Evolutionary conservation across 37 sponge, comb jelly and placozoan species (phyloP), one percentile per base, ranked within the genome.

Genomic region (Halisarca cf. caerulea): DNA sequence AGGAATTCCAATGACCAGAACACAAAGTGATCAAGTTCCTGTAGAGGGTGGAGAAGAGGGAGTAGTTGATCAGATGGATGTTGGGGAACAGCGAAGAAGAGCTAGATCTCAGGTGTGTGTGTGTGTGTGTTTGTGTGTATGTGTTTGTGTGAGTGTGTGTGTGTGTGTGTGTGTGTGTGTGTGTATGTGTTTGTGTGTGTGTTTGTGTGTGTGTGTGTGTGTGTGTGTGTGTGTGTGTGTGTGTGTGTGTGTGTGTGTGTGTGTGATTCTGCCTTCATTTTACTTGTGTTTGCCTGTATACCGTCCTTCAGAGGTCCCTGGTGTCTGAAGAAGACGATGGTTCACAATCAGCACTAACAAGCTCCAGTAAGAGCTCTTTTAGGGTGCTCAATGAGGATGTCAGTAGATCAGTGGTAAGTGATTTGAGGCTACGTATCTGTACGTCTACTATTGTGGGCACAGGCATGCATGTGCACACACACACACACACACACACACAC

Each of bases 351-450:
- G 57, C 39, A 54, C 82, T 20, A 75, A 1, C 71, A 8, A 37
- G 6, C 62, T 20, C 91, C 82, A 66, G 72, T 37, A 66, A 42
- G 8, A 83, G 81, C n/a, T 80, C 83, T 55, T 92, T 92, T 73
- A 92, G 53, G 64, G 92, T 92, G 54, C 78, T 92, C 18, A 84
- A 77, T 0, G 86, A 92, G 40, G 89, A 85, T 35, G 89, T 92
- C 80, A 88, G 86, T 79, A 88, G 82, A 78, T 73, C 86, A 74
- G 89, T 85, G 79, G 92, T 92, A 68, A 79, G 92, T 78, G 51
- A n/a, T n/a, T n/a, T n/a, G n/a, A n/a, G n/a, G n/a, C n/a, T n/a
- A n/a, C n/a, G n/a, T n/a, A n/a, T n/a, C n/a, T n/a, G n/a, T n/a
- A n/a, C n/a, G n/a, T n/a, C n/a, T n/a, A n/a, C n/a, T n/a, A n/a